Conservation (phyloP, 1,140 invertebrate species). For the Cyclina sinensis region DNA sequence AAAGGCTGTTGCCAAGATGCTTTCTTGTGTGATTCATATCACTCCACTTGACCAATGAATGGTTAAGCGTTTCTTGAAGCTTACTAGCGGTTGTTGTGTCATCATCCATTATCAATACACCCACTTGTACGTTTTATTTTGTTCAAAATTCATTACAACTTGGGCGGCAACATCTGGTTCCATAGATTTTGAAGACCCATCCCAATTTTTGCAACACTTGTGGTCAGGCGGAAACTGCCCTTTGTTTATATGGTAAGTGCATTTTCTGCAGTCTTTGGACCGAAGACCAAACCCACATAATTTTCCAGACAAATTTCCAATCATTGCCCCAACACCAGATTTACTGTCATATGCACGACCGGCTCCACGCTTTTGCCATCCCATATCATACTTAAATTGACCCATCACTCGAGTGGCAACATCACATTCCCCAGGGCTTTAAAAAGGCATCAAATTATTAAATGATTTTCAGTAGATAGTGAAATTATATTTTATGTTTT, state of each 20-base stretch:
- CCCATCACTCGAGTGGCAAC: too few species aligned
- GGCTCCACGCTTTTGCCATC: constrained; percentile 43
- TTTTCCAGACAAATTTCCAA: constrained; percentile 27
- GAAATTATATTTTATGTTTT: too few species aligned
- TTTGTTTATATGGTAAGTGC: not conserved
- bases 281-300: constrained; percentile 2
- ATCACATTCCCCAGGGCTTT: too few species aligned
- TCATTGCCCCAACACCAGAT: constrained; percentile 55
- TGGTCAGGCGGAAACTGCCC: not conserved
- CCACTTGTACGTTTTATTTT: not conserved
- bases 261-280: constrained; percentile 31
- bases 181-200: constrained; percentile 52
- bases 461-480: too few species aligned
- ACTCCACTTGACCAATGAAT: constrained; percentile 3
- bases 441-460: too few species aligned
- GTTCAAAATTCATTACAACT: constrained; percentile 9
- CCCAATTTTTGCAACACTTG: constrained; percentile 46
- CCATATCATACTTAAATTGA: constrained; percentile 43
- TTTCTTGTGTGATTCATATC: constrained; percentile 53
- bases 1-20: constrained; percentile 43
- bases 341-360: not conserved
- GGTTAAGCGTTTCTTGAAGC: not conserved
- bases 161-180: constrained; percentile 27
- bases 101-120: constrained; percentile 49
- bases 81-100: constrained; percentile 45